Evolutionary conservation across 1,140 invertebrate genomes (phyloP), one percentile per base, ranked within the genome.

Genomic region (Drosophila sechellia): DNA sequence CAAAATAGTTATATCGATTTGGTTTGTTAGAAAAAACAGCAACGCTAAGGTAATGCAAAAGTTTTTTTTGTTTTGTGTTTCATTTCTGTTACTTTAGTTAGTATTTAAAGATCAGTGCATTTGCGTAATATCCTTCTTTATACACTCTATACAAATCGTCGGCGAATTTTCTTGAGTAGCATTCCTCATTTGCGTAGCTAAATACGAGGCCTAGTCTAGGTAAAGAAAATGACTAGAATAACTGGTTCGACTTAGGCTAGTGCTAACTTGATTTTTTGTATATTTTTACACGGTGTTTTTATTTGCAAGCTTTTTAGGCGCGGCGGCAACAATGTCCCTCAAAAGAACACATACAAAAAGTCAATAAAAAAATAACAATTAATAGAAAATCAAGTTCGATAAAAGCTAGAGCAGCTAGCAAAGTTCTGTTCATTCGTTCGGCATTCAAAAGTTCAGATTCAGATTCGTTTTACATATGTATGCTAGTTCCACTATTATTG

Each of bases 291-390:
- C 64, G 71, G 77, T 70, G 68, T 79, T 58, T 48, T 70, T 57
- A 76, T 55, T 79, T 75, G 45, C 60, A 71, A 86, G 78, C 79
- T 81, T 83, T 74, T 72, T 63, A 81, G 79, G 90, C 90, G 80
- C 90, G 85, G 81, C 90, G 90, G 90, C 90, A 91, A 91, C 85
- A 90, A 91, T 90, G 84, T 90, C 75, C 78, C 72, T 81, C 53
- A 55, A 64, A 81, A 76, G 43, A 79, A 86, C 46, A 75, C 39
- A 49, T 17, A 10, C 34, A 58, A 78, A 55, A 79, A 56, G 31
- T 56, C 48, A 64, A 45, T 45, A 37, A 45, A 61, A 60, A 79
- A 65, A 49, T 34, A 55, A 45, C 52, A 53, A 40, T 61, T 64
- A 74, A 11, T 65, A 34, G 43, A 61, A 66, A 83, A 73, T 56